Conservation (phyloP, 2,797 vertebrate genomes). For the Chaetodon trifasciatus region DNA sequence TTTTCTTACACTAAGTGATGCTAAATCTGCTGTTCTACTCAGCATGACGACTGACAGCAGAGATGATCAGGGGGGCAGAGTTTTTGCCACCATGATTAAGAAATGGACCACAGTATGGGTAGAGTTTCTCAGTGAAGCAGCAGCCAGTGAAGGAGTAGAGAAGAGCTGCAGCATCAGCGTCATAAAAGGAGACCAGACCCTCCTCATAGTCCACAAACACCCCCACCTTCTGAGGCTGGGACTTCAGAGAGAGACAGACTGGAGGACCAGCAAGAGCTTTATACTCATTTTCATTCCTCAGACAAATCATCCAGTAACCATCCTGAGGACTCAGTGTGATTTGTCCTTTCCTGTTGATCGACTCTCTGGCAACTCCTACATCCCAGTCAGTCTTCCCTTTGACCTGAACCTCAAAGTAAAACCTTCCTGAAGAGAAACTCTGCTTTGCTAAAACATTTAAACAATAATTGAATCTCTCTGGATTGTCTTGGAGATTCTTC, state of each 20-base stretch:
- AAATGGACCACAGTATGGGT: neutral
- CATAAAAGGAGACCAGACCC: neutral
- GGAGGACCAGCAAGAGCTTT: neutral
- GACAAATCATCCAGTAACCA: neutral
- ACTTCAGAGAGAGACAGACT: neutral
- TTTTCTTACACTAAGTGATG: too few species aligned
- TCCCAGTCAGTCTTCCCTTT: neutral
- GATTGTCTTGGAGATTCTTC: too few species aligned
- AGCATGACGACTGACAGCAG: neutral
- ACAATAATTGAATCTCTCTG: neutral
- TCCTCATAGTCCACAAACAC: too few species aligned
- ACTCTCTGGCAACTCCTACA: neutral
- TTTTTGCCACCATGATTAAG: neutral
- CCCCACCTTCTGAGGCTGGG: neutral
- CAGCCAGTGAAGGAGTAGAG: conserved; percentile 1
- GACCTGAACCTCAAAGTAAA: neutral
- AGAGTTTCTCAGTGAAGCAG: neutral
- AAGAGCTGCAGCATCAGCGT: neutral
- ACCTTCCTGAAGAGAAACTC: neutral
- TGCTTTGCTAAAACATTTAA: neutral
- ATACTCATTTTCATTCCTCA: neutral
- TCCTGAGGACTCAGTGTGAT: neutral
- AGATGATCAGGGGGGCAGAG: too few species aligned
- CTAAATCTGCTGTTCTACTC: too few species aligned
- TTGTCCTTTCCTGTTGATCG: neutral